Evolutionary conservation across 2,888 invertebrate genomes (phyloP).

Genomic region (Cosmia pyralina): DNA sequence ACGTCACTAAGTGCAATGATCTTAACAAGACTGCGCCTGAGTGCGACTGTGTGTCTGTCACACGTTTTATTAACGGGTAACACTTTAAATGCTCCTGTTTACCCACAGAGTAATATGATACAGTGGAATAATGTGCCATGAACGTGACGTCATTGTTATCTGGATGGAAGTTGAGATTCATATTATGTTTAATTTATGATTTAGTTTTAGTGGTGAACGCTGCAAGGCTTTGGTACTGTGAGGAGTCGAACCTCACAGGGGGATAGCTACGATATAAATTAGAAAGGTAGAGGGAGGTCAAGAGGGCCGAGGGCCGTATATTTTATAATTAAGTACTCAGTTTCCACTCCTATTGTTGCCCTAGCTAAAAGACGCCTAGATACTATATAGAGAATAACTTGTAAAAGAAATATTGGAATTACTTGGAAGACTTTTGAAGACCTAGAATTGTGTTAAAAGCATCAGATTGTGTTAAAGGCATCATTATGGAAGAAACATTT

Average conservation of each 20-base stretch:
- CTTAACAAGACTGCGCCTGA: slow-evolving; percentile 54
- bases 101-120: slow-evolving; percentile 32
- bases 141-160: slow-evolving; percentile 11
- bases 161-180: not conserved
- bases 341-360: no score
- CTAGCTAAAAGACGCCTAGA: not conserved
- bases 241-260: no score
- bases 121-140: slow-evolving; percentile 3
- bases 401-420: not conserved
- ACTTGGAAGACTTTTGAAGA: no score
- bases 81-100: slow-evolving; percentile 41
- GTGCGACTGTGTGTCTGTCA: slow-evolving; percentile 36
- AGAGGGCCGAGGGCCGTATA: no score
- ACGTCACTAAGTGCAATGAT: slow-evolving; percentile 63
- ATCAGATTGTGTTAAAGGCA: no score
- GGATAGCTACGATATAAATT: no score
- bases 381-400: not conserved
- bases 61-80: slow-evolving; percentile 38
- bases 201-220: no score
- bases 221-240: no score
- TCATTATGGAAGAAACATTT: not conserved
- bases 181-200: not conserved
- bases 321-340: no score
- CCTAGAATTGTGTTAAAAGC: no score
- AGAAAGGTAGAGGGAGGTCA: no score